Conservation (phyloP, 1,140 invertebrate genomes). For the Saccostrea echinata region DNA sequence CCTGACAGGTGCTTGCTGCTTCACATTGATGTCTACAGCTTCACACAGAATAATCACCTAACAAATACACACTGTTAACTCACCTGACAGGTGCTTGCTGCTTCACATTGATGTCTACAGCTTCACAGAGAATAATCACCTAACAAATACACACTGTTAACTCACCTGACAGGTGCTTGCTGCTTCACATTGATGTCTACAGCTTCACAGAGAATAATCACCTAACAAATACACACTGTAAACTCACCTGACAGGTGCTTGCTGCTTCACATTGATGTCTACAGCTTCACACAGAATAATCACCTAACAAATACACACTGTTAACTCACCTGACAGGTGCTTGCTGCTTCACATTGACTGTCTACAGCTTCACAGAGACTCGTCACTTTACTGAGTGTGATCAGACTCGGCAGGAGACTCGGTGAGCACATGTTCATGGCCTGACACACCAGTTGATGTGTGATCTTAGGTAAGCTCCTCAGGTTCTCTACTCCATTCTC, state of each 20-base stretch:
- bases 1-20: not conserved
- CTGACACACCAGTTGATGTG: constrained; percentile 63
- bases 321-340: not conserved
- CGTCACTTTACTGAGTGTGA: constrained; percentile 65
- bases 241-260: not conserved
- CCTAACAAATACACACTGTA: too few species aligned
- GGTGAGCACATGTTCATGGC: constrained; percentile 66
- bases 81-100: too few species aligned
- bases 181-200: too few species aligned
- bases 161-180: too few species aligned
- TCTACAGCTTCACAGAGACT: constrained; percentile 58
- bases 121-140: too few species aligned
- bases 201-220: too few species aligned
- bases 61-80: too few species aligned
- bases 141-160: too few species aligned
- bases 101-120: too few species aligned
- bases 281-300: not conserved
- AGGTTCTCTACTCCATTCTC: constrained; percentile 47
- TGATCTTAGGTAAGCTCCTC: constrained; percentile 59
- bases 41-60: too few species aligned
- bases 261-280: constrained; percentile 69
- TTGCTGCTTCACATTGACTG: constrained; percentile 68
- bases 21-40: too few species aligned
- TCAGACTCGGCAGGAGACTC: constrained; percentile 60
- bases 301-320: not conserved